phyloP scores from a whole-genome alignment of 2,888 invertebrate species.

The Philereme transversata region DNA sequence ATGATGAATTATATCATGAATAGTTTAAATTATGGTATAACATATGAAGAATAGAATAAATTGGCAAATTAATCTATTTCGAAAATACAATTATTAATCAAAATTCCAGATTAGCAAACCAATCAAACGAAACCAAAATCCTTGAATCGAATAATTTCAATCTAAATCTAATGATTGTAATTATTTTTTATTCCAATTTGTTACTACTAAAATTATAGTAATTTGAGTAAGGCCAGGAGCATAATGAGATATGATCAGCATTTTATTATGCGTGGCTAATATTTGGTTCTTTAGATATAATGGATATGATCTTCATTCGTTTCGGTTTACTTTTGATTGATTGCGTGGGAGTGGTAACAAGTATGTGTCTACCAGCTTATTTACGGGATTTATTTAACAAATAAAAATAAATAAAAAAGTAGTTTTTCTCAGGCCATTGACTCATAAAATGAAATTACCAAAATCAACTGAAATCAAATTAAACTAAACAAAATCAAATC shows the following conservation, averaged over 20 bases:
- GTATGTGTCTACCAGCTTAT: no score
- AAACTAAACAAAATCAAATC: no score
- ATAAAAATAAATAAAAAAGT: no score
- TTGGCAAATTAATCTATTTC: conserved; percentile 15
- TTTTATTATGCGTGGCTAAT: conserved; percentile 66
- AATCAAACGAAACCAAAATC: conserved; percentile 31
- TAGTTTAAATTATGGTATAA: no score
- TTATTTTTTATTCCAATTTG: conserved; percentile 44
- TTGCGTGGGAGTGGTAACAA: neutral
- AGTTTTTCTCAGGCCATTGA: no score
- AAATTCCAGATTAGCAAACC: conserved; percentile 8
- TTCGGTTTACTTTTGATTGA: conserved; percentile 7
- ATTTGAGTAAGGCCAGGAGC: conserved; percentile 49
- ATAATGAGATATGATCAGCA: conserved; percentile 49
- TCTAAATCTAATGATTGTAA: conserved; percentile 45
- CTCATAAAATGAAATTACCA: no score
- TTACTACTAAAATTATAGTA: conserved; percentile 42
- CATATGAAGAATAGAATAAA: no score
- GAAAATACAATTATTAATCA: conserved; percentile 8
- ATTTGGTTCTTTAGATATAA: conserved; percentile 30
- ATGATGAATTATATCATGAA: no score
- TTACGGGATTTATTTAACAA: no score
- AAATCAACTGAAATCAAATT: no score
- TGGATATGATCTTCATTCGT: conserved; percentile 8
- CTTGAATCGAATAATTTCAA: conserved; percentile 42